Percentiles rank a stretch among this genome's conserved stretches.
Conservation (phyloP, 2,888 invertebrate genomes). For the Polyommatus icarus region DNA sequence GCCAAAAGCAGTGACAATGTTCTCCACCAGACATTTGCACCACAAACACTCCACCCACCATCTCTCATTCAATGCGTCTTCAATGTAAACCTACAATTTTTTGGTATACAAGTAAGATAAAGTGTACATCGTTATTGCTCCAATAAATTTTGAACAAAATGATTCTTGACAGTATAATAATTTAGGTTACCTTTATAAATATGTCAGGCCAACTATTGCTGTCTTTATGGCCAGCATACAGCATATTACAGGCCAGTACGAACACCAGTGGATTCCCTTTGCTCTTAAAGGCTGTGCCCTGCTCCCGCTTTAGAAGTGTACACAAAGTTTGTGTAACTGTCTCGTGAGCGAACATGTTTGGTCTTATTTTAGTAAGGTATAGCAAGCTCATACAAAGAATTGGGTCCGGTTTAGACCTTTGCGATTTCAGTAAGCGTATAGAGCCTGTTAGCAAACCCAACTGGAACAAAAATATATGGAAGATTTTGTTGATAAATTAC, state of each 20-base stretch:
- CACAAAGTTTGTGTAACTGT: slow-evolving; percentile 89
- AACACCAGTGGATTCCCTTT: slow-evolving; percentile 90
- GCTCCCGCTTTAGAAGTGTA: slow-evolving; percentile 90
- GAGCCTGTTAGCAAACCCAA: slow-evolving; percentile 91
- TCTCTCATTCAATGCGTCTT: slow-evolving; percentile 95
- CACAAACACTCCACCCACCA: slow-evolving; percentile 96
- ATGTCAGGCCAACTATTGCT: slow-evolving; percentile 94
- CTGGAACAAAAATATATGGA: slow-evolving; percentile 58
- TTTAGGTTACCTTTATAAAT: slow-evolving; percentile 87
- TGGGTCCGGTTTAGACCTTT: slow-evolving; percentile 91
- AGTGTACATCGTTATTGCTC: not conserved
- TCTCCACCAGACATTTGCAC: slow-evolving; percentile 94
- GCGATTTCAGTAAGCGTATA: slow-evolving; percentile 88
- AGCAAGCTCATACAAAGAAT: slow-evolving; percentile 88
- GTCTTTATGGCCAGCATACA: slow-evolving; percentile 90
- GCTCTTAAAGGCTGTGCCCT: slow-evolving; percentile 84
- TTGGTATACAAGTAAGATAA: no score
- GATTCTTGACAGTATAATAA: not conserved
- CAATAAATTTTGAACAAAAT: not conserved
- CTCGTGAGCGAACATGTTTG: slow-evolving; percentile 88
- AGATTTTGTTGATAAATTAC: slow-evolving; percentile 4
- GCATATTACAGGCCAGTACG: slow-evolving; percentile 90
- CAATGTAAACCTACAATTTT: slow-evolving; percentile 87
- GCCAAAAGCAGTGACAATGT: slow-evolving; percentile 91
- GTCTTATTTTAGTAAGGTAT: slow-evolving; percentile 89